These are phyloP conservation scores for Propithecus coquereli DNA, from an alignment of 2,113 vertebrate genomes.

Conservation along the genomic window DNA sequence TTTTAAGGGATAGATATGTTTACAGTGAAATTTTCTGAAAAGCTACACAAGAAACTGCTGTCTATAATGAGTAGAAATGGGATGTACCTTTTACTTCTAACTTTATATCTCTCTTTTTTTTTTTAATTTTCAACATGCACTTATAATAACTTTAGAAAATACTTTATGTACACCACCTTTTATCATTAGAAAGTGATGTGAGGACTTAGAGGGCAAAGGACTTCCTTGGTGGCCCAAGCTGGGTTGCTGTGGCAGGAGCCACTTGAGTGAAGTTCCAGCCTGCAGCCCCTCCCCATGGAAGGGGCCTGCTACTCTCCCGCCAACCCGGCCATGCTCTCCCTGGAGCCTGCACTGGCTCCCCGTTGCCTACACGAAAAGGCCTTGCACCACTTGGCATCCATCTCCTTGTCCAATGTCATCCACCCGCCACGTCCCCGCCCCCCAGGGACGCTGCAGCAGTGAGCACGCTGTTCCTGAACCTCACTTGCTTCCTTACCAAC, in stretches of 20 bases:
- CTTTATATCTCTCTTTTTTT: not conserved
- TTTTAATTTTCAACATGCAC: not conserved
- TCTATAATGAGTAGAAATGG: not conserved
- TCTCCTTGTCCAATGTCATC: not conserved
- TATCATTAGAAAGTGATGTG: not conserved
- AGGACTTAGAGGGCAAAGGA: not conserved
- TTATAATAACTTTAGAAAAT: not conserved
- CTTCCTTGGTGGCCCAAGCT: not conserved
- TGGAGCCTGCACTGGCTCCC: not conserved
- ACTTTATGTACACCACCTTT: not conserved
- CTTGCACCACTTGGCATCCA: not conserved
- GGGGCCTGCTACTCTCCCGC: not conserved
- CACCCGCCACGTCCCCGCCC: rapidly evolving
- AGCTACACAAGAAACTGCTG: not conserved
- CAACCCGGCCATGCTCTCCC: not conserved
- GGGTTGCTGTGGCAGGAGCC: too few species aligned
- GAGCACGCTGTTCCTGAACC: not conserved
- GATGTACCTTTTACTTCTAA: not conserved
- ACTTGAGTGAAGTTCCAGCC: not conserved
- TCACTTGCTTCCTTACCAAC: not conserved
- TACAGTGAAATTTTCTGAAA: not conserved
- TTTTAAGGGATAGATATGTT: not conserved
- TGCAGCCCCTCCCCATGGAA: not conserved
- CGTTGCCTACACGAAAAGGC: not conserved
- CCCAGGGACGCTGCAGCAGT: not conserved